Conservation (phyloP, 2,888 invertebrate genomes). For the Dynastes grantii region DNA sequence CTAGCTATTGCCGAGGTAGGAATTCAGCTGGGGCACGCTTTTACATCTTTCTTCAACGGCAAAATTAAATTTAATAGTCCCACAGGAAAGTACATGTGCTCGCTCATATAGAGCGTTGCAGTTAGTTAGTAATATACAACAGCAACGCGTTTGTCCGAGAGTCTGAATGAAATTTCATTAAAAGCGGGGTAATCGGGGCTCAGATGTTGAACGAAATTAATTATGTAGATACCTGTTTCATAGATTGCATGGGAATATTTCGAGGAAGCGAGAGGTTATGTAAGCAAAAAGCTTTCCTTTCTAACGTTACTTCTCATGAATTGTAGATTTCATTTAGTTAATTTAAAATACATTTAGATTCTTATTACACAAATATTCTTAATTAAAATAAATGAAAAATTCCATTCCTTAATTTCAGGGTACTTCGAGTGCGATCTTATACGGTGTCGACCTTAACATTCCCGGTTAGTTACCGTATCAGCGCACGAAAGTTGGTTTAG, state of each 20-base stretch:
- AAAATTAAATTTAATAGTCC: not conserved
- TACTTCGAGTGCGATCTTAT: too few relatives aligned
- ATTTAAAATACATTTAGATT: too few relatives aligned
- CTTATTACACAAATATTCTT: too few relatives aligned
- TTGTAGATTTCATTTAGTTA: too few relatives aligned
- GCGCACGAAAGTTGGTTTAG: not conserved
- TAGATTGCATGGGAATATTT: not conserved
- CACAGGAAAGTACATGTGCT: not conserved
- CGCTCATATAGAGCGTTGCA: not conserved
- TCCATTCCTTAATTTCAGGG: too few relatives aligned
- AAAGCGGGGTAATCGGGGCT: not conserved
- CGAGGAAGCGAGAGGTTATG: not conserved
- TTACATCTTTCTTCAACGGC: not conserved
- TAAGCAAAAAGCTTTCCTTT: too few relatives aligned
- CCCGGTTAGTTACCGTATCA: too few relatives aligned
- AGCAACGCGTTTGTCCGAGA: not conserved
- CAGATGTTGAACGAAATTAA: not conserved
- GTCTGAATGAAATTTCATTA: not conserved
- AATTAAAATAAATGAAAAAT: too few relatives aligned
- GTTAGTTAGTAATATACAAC: not conserved
- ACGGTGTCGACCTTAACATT: too few relatives aligned
- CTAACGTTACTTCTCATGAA: too few relatives aligned
- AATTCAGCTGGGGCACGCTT: not conserved
- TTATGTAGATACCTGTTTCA: not conserved
- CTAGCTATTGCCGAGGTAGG: not conserved